Percentiles rank a stretch among this genome's conserved stretches.
Conservation (phyloP, 2,797 vertebrate species). For the Streptopelia turtur region DNA sequence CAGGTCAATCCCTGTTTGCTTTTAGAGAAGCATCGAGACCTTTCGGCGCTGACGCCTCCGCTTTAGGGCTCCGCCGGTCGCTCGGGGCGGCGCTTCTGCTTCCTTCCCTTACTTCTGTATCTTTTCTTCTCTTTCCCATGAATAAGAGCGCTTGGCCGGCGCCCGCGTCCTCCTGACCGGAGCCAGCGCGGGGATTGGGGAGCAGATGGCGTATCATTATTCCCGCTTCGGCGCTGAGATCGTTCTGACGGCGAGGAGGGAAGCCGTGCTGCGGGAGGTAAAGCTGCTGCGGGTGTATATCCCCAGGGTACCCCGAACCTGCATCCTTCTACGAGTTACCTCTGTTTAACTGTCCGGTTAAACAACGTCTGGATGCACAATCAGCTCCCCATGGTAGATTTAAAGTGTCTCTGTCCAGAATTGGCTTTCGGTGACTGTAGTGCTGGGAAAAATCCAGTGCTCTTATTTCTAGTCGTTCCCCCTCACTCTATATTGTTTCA, state of each 20-base stretch:
- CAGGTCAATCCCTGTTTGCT: background rate
- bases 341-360: background rate
- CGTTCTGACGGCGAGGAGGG: constrained; percentile 80
- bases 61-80: background rate
- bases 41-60: background rate
- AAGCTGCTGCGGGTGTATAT: background rate
- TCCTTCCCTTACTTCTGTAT: background rate
- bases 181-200: constrained; percentile 82
- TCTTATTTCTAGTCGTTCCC: background rate
- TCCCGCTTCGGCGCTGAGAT: constrained; percentile 78
- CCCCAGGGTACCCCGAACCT: background rate
- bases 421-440: background rate
- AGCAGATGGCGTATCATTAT: constrained; percentile 85
- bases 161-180: constrained; percentile 79
- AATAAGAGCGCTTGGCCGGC: constrained; percentile 71
- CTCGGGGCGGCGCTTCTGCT: background rate
- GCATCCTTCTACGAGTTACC: background rate
- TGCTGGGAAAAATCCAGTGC: background rate
- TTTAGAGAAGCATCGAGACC: background rate
- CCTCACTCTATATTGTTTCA: background rate
- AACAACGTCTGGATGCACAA: background rate
- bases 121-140: background rate
- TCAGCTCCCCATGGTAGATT: background rate
- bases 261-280: constrained; percentile 78
- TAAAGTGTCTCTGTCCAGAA: background rate